Percentiles rank a stretch among this genome's conserved stretches.
Conservation (phyloP, 2,113 vertebrate species). For the Perccottus glenii region DNA sequence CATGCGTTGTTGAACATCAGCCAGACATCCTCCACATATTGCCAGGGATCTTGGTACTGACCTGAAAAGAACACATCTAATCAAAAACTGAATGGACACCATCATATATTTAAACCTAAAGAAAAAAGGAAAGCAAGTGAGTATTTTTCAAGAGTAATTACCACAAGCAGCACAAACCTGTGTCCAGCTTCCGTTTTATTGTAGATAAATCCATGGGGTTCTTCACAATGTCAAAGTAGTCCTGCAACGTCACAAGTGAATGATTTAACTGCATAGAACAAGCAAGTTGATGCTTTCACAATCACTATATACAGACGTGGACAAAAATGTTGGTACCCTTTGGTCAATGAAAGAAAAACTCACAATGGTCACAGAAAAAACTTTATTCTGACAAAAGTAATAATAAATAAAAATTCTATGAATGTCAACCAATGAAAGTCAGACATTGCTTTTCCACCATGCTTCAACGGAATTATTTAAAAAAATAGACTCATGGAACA, state of each 20-base stretch:
- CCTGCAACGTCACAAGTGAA: conserved; percentile 74
- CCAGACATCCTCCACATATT: conserved; percentile 99
- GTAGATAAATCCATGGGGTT: conserved; percentile 98
- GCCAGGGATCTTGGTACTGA: conserved; percentile 98
- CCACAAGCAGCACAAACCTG: conserved; percentile 83
- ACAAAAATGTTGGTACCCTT: no score
- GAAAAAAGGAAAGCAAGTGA: background rate
- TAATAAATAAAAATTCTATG: no score
- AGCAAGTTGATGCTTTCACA: background rate
- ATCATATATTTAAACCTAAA: background rate
- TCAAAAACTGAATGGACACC: background rate
- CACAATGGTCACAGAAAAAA: no score
- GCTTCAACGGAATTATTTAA: no score
- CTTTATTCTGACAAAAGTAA: no score
- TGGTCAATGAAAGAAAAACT: no score
- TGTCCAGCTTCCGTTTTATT: conserved; percentile 97
- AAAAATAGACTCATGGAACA: no score
- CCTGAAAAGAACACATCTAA: conserved; percentile 57
- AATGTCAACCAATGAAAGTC: no score
- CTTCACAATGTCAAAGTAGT: conserved; percentile 99
- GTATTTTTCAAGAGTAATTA: background rate
- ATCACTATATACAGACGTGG: no score
- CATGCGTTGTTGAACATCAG: conserved; percentile 99
- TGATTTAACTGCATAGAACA: background rate
- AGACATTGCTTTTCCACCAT: no score